Percentiles rank a stretch among this genome's conserved stretches.
Conservation (phyloP, 2,888 invertebrate species). For the Celastrina argiolus region DNA sequence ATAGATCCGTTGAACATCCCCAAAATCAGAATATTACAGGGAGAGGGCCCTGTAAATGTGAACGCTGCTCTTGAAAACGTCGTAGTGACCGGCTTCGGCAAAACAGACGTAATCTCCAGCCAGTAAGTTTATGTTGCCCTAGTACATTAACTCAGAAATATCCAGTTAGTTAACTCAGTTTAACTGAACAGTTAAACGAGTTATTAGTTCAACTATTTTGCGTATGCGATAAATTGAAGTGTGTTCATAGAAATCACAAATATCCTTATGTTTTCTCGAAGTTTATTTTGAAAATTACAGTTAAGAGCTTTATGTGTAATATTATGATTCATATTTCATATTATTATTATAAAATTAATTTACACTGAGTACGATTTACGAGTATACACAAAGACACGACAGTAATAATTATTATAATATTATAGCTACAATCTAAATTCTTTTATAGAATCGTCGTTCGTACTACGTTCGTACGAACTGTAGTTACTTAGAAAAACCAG, state of each 20-base stretch:
- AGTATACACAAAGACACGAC: no score
- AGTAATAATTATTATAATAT: no score
- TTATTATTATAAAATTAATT: no score
- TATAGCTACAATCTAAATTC: no score
- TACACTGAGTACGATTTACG: no score
- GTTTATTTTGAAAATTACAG: no score
- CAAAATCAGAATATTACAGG: conserved; percentile 81
- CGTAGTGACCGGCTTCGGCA: conserved; percentile 80
- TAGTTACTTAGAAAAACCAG: no score
- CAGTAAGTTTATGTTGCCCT: conserved; percentile 65
- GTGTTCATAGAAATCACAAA: neutral
- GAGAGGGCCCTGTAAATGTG: conserved; percentile 82
- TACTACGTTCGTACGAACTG: no score
- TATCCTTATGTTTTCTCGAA: no score
- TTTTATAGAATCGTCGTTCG: no score
- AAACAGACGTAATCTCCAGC: conserved; percentile 80
- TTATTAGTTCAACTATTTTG: neutral
- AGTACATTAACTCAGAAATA: conserved; percentile 1
- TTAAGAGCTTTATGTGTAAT: no score
- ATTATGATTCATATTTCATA: no score
- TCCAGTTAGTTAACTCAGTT: conserved; percentile 1
- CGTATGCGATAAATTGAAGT: neutral
- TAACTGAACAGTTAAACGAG: conserved; percentile 15
- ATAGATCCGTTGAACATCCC: conserved; percentile 82
- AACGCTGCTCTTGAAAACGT: conserved; percentile 83